Base-by-base conservation (phyloP, 1,140 invertebrate species). In the Drosophila setifemur region DNA sequence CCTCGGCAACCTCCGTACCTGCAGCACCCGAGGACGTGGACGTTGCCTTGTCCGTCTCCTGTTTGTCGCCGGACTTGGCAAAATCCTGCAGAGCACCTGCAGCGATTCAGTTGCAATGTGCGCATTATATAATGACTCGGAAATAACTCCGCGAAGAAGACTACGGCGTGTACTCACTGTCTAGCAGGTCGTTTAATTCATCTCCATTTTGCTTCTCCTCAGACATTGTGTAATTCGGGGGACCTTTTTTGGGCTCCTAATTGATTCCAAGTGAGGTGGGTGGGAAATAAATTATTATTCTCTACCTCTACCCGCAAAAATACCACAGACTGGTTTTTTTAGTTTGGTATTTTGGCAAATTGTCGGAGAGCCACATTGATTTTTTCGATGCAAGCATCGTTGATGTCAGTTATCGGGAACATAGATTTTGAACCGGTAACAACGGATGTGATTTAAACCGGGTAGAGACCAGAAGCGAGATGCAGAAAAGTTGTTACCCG, bases 61-160 rank as follows among this genome's bases (percentile, higher is more conserved):
- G 16, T 14, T 76, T 71, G 45, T 39, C 42, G 19, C 81, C 54
- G 19, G 58, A 70, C 53, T 91, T 91, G 37, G 91, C 90, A 35
- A 93, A 92, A 75, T 93, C 92, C 77, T 92, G 79, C 31, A 93
- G 78, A 54, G 92, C 92, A 90, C 89, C 92, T 93, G 42, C 23
- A 33, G 28, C 6, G 26, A 73, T 48, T 50, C 9, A 33, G 2
- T n/a, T 2, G 12, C 9, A 14, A n/a, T 23, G n/a, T 28, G 31
- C 8, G 4, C 42, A 53, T 76, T 73, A 87, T 73, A 52, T 68
- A 87, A 71, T 47, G 14, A 39, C 35, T 4, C 23, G 4, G 12
- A 21, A 26, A 18, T 9, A 25, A 12, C 2, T 11, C 4, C 9
- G 1, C 0, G 5, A 16, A 18, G 3, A 1, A 12, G 26, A 2